Conservation (phyloP, 2,113 vertebrate species). For the Colistium nudipinnis region DNA sequence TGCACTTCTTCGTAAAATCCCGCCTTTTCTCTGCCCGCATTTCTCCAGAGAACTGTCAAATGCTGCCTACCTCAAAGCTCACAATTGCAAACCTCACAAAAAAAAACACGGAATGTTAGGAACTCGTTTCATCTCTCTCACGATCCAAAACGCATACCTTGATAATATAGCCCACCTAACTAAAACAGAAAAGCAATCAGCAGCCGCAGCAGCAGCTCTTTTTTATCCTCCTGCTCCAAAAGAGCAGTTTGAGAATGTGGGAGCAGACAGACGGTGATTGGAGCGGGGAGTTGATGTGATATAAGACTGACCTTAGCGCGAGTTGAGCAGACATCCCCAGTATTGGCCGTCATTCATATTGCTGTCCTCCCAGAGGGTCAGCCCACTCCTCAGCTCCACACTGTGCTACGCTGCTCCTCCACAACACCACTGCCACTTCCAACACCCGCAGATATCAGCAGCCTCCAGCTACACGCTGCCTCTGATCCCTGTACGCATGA, state of each 20-base stretch:
- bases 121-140: constrained; percentile 15
- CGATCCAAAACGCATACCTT: not conserved
- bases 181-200: not conserved
- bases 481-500: constrained; percentile 67
- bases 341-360: constrained; percentile 69
- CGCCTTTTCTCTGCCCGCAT: constrained; percentile 58
- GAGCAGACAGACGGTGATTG: constrained; percentile 37
- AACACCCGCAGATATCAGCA: constrained; percentile 61
- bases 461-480: constrained; percentile 61
- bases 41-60: constrained; percentile 34
- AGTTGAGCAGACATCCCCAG: constrained; percentile 59
- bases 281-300: constrained; percentile 36
- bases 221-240: not conserved
- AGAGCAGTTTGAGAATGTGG: constrained; percentile 8
- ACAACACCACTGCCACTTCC: constrained; percentile 33
- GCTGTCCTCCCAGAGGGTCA: constrained; percentile 66
- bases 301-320: constrained; percentile 73
- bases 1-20: constrained; percentile 35
- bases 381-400: constrained; percentile 53
- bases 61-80: not conserved
- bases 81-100: constrained; percentile 42
- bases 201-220: not conserved
- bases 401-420: constrained; percentile 47
- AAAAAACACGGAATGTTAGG: constrained; percentile 6
- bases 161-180: not conserved